Evolutionary conservation across 2,113 vertebrate species (phyloP).

Genomic region (Gallinago media): DNA sequence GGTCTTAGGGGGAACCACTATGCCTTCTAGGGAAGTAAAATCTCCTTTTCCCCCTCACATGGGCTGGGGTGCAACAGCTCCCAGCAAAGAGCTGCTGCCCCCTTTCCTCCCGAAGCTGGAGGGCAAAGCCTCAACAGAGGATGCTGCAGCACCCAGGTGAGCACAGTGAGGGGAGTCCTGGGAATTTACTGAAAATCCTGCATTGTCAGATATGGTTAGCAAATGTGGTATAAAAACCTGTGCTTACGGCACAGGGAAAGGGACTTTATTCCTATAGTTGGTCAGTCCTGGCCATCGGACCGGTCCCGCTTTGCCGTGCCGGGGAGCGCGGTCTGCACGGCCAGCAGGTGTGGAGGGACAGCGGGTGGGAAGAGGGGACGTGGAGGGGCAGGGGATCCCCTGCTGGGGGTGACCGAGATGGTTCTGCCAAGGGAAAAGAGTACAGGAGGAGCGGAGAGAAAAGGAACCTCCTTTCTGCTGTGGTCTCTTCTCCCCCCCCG

Average conservation of each 20-base stretch:
- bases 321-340: not conserved
- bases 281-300: not conserved
- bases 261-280: not conserved
- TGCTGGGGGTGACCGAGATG: not conserved
- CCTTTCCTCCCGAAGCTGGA: not conserved
- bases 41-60: not conserved
- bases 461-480: not conserved
- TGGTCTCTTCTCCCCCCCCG: not conserved
- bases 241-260: not conserved
- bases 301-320: not conserved
- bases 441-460: not conserved
- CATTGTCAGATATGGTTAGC: not conserved
- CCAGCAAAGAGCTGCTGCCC: not conserved
- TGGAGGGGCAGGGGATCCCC: accelerated
- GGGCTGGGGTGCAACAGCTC: not conserved
- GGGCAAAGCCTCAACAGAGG: not conserved
- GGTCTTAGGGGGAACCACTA: accelerated
- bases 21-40: not conserved
- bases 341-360: not conserved
- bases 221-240: not conserved
- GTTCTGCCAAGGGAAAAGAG: not conserved
- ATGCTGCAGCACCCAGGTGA: accelerated
- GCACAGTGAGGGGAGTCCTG: too few species aligned
- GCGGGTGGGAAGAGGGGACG: not conserved
- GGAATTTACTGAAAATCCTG: not conserved